Percentiles rank a stretch among this genome's conserved stretches.
These are phyloP conservation scores for Raja brachyura DNA, from an alignment of 2,113 vertebrate genomes.

Conservation along the genomic window DNA sequence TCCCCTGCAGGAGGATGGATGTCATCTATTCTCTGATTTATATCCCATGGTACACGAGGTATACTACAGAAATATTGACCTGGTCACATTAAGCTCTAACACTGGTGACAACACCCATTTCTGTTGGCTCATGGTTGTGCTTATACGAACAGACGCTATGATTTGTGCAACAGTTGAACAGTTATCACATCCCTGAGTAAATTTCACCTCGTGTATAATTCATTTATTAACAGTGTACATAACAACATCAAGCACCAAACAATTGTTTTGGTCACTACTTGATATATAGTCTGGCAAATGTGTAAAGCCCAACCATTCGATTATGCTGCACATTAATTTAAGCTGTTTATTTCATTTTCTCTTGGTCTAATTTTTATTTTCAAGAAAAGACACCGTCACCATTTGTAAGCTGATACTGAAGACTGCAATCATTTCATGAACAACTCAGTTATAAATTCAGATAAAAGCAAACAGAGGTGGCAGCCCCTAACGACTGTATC, in stretches of 20 bases:
- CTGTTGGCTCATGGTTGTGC: not conserved
- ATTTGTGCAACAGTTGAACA: not conserved
- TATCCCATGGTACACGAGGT: not conserved
- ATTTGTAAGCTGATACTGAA: not conserved
- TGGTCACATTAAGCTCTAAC: not conserved
- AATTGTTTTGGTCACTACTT: not conserved
- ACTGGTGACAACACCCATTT: not conserved
- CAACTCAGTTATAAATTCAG: slow-evolving; percentile 27
- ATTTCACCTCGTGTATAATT: not conserved
- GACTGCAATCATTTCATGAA: not conserved
- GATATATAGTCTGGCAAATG: not conserved
- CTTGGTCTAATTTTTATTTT: not conserved
- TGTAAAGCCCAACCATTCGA: too few relatives aligned
- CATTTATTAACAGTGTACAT: not conserved
- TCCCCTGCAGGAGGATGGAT: not conserved
- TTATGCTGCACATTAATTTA: too few relatives aligned
- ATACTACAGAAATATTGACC: not conserved
- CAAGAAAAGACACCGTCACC: not conserved
- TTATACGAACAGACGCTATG: not conserved
- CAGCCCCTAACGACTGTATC: slow-evolving; percentile 11
- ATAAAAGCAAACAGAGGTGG: slow-evolving; percentile 5
- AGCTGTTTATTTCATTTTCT: not conserved
- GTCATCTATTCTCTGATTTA: not conserved
- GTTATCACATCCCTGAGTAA: not conserved
- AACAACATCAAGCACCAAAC: not conserved